A percentile compares a stretch with the other conserved stretches of the same genome.
Conservation (phyloP, 1,140 invertebrate species). For the Temnothorax nylanderi region DNA sequence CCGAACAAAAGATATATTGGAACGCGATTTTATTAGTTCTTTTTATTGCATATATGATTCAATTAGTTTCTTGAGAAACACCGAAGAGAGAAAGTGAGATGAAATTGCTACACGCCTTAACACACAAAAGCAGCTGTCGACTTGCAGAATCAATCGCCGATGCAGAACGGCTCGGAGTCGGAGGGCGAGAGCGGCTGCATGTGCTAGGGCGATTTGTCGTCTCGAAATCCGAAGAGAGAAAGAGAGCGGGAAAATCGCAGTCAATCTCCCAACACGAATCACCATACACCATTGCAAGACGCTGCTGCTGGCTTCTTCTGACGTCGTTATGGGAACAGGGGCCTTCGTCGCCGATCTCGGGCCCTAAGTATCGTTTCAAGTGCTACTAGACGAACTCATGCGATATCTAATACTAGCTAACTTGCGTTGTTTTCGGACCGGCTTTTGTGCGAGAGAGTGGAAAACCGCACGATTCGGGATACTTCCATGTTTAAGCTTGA, state of each 20-base stretch:
- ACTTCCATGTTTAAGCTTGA: slow-evolving; percentile 51
- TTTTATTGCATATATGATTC: not conserved
- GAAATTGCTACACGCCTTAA: slow-evolving; percentile 81
- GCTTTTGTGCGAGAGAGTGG: slow-evolving; percentile 53
- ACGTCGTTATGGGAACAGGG: slow-evolving; percentile 62
- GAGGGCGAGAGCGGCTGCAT: slow-evolving; percentile 92
- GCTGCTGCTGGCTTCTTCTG: slow-evolving; percentile 75
- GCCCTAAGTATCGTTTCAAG: slow-evolving; percentile 60
- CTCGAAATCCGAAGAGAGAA: not conserved
- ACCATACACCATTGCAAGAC: slow-evolving; percentile 67
- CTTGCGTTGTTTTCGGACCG: slow-evolving; percentile 43
- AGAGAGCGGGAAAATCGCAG: slow-evolving; percentile 21
- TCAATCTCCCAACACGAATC: slow-evolving; percentile 65
- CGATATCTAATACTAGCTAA: slow-evolving; percentile 55
- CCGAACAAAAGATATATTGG: not conserved
- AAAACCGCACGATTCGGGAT: not conserved
- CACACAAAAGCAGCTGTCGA: slow-evolving; percentile 89
- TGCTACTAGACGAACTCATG: slow-evolving; percentile 54
- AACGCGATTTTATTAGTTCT: not conserved
- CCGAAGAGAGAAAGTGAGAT: not conserved
- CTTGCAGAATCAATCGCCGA: slow-evolving; percentile 91
- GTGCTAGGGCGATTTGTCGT: slow-evolving; percentile 87
- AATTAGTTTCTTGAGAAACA: not conserved
- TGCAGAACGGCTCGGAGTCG: slow-evolving; percentile 90
- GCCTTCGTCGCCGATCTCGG: slow-evolving; percentile 39